phyloP scores from a whole-genome alignment of 2,797 vertebrate genomes.

The Hipposideros larvatus region DNA sequence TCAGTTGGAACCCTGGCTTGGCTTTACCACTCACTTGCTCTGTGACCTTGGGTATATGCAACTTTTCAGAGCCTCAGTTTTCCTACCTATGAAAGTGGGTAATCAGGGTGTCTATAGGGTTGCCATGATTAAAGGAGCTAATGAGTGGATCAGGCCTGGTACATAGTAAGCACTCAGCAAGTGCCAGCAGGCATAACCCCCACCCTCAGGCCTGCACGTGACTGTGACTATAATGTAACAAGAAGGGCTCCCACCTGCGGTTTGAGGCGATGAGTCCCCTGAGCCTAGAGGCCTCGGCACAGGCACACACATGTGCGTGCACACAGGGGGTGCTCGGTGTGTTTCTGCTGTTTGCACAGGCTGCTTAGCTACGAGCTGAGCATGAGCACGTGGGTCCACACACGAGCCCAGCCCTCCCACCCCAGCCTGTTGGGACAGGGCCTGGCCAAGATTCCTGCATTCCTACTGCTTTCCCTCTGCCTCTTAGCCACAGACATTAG shows the following conservation, averaged over 20 bases:
- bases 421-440: slow-evolving; percentile 56
- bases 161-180: fast-evolving
- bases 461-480: slow-evolving; percentile 32
- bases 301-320: fast-evolving
- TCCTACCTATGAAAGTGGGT: background rate
- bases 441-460: slow-evolving; percentile 19
- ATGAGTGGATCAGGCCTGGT: no score
- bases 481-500: background rate
- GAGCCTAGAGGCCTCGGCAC: background rate
- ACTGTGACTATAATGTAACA: background rate
- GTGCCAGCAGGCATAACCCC: background rate
- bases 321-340: background rate
- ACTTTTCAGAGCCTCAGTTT: slow-evolving; percentile 38
- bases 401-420: background rate
- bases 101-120: no score
- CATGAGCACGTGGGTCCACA: background rate
- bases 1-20: background rate
- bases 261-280: background rate
- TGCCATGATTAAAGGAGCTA: background rate
- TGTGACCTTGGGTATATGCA: background rate
- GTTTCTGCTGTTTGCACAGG: slow-evolving; percentile 8
- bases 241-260: background rate
- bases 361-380: background rate
- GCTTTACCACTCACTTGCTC: background rate
- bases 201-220: background rate